Base-by-base conservation (phyloP, 2,113 vertebrate species). In the Pygoscelis adeliae region DNA sequence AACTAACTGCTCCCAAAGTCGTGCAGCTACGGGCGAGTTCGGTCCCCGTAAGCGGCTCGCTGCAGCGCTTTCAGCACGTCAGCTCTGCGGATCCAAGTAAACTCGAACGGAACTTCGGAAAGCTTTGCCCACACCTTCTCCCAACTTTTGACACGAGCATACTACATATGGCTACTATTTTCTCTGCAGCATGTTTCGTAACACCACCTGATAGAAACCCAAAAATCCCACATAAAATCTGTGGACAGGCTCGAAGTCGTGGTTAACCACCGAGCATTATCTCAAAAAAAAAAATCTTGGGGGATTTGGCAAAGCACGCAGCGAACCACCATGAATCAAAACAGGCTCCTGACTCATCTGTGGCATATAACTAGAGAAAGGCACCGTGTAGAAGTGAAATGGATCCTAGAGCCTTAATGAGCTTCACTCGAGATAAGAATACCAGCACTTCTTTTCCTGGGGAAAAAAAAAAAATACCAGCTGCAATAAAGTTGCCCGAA, bases 271-370 rank as follows among this genome's bases (percentile, higher is more conserved):
- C 0, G 1, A 59, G 66, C 10, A 72, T 10, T 74, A 46, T 71
- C 79, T 66, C 69, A 2, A 38, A 70, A 69, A 95, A 38, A 38
- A 38, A 84, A 83, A 72, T 73, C 92, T 29, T 9, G 58, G 82
- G 93, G 91, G 90, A 91, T 89, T 93, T 83, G 89, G 93, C 89
- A 89, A 81, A 94, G 96, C 79, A 96, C 53, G 47, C 87, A 18
- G 90, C 91, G 93, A 83, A 61, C 52, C 42, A 90, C 66, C 44
- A 58, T 89, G 84, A 97, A 93, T 63, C 40, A 32, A 65, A 89
- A 79, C 69, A 83, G 87, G 70, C 15, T 79, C 66, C 76, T 97
- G 97, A 97, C 94, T 94, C 95, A 80, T 76, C 71, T 5, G 10
- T 61, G 83, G 90, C 88, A 71, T 11, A 8, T 23, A 50, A 66